Percentiles rank a stretch among this genome's conserved stretches.
Conservation (phyloP, 2,888 invertebrate genomes). For the Caenorhabditis plicata region DNA sequence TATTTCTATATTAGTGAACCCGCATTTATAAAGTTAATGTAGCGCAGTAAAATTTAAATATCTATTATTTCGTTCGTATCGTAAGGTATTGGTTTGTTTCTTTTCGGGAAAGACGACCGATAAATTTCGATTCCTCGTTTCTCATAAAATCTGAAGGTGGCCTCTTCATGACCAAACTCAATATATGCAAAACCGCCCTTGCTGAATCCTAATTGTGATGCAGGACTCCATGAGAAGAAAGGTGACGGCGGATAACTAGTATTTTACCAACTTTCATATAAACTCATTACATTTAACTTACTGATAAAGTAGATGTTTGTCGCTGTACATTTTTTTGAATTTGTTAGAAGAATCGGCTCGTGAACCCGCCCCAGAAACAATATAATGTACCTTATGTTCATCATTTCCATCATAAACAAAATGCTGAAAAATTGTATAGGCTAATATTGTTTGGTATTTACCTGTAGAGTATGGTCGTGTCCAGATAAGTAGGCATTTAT, state of each 20-base stretch:
- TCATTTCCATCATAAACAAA: conserved; percentile 40
- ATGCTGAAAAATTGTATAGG: conserved; percentile 27
- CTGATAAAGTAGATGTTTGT: conserved; percentile 27
- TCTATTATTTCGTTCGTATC: too few relatives aligned
- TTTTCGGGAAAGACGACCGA: conserved; percentile 2
- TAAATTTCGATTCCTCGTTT: conserved; percentile 22
- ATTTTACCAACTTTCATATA: not conserved
- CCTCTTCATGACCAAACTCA: conserved; percentile 13
- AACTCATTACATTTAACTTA: conserved; percentile 7
- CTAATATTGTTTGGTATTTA: too few relatives aligned
- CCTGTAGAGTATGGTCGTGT: conserved; percentile 70
- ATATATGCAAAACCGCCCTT: conserved; percentile 66
- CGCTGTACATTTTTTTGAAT: conserved; percentile 54
- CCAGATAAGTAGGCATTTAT: conserved; percentile 69
- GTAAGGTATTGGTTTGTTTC: conserved; percentile 8
- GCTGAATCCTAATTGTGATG: conserved; percentile 56
- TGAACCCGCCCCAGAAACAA: conserved; percentile 68
- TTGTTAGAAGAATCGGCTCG: conserved; percentile 65
- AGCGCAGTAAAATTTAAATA: too few relatives aligned
- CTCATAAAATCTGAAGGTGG: conserved; percentile 20
- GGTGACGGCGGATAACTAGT: conserved; percentile 62
- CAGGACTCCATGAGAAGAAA: conserved; percentile 45
- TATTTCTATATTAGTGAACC: too few relatives aligned
- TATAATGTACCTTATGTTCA: conserved; percentile 64
- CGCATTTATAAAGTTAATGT: too few relatives aligned